Evolutionary conservation across 1,140 invertebrate genomes (phyloP), one percentile per base, ranked within the genome.

Genomic region (Achatina immaculata): DNA sequence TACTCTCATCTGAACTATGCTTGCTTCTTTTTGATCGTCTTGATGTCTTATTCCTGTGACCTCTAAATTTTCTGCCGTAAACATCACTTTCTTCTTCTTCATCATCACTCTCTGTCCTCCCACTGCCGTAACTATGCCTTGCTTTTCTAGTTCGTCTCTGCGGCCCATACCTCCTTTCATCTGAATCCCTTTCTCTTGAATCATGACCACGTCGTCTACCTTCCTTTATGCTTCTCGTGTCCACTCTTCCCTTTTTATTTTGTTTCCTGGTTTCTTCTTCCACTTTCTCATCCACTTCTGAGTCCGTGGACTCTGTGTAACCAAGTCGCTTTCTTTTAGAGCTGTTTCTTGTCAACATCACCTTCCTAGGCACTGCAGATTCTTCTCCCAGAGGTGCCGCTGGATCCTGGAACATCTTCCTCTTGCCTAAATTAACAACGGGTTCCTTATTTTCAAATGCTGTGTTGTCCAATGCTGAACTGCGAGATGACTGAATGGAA

Each of bases 321-420:
- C 74, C 74, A 6, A 76, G 74, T 34, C 74, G 55, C n/a, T 76
- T 58, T 48, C 74, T 9, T 31, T 73, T 73, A 28, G 40, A 45
- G 28, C 68, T 62, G 58, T 19, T 62, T 34, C 58, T 28, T 6
- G 28, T 62, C 4, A 62, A 34, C 28, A 34, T 62, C 31, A 9
- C 31, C n/a, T 62, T 62, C 31, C 58, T 28, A 31, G 58, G n/a
- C 58, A 62, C 1, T 0, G 31, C 28, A 34, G 58, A 31, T 28
- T 62, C 58, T 62, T 31, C 4, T n/a, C n/a, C n/a, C n/a, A n/a
- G n/a, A n/a, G n/a, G n/a, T n/a, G n/a, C n/a, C 31, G 58, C n/a
- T 14, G 28, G 31, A 62, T 62, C 28, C 31, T 28, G 28, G 6
- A 62, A 19, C 4, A 62, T 62, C 28, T 62, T 62, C 28, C 58